These are phyloP conservation scores for Dolichoris vasculosae DNA, from an alignment of 1,140 invertebrate genomes.

Conservation along the genomic window DNA sequence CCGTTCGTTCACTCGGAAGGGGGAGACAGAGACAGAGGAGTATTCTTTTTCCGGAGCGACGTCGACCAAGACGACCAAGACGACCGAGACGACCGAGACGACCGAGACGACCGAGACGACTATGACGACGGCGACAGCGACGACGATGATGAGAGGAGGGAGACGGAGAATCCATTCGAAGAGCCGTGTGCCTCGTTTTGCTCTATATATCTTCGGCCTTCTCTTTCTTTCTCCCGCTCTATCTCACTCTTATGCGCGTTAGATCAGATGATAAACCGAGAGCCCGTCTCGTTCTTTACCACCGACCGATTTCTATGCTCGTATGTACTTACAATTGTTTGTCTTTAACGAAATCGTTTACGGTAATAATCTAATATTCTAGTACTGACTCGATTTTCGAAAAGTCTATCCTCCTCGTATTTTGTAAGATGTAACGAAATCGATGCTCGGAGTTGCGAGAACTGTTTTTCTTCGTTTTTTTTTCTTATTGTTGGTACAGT, in stretches of 20 bases:
- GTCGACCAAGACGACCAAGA: background rate
- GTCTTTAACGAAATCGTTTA: background rate
- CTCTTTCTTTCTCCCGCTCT: background rate
- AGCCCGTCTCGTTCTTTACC: slow-evolving; percentile 1
- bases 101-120: background rate
- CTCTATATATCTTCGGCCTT: slow-evolving; percentile 10
- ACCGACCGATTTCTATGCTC: background rate
- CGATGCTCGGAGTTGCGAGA: background rate
- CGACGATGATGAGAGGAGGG: background rate
- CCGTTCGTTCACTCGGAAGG: background rate
- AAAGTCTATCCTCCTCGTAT: background rate
- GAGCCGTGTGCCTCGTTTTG: background rate
- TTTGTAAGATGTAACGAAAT: background rate
- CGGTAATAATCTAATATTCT: background rate
- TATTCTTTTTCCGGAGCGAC: slow-evolving; percentile 8
- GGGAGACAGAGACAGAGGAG: background rate
- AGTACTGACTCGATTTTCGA: background rate
- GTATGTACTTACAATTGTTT: background rate
- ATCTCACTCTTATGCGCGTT: background rate
- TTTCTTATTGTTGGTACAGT: background rate
- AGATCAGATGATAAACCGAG: slow-evolving; percentile 2
- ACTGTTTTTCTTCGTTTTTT: background rate
- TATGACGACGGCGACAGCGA: background rate
- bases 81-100: background rate
- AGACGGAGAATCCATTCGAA: background rate